Evolutionary conservation across 2,888 invertebrate genomes (phyloP).

Genomic region (Ochropleura plecta): DNA sequence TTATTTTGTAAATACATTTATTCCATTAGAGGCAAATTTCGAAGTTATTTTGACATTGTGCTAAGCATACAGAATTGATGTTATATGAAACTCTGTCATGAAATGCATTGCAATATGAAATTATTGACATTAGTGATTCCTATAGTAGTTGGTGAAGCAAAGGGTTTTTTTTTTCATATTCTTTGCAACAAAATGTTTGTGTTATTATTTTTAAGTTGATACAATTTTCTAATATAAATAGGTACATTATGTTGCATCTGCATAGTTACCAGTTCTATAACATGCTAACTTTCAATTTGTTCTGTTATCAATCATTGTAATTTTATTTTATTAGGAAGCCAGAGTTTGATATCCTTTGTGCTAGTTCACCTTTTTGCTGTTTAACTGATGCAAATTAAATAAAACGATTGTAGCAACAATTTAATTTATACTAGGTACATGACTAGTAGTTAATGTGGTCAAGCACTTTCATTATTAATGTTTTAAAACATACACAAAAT

Average conservation of each 20-base stretch:
- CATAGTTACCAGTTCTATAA: slow-evolving; percentile 46
- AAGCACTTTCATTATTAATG: slow-evolving; percentile 29
- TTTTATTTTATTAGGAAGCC: neutral
- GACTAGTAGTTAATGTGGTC: slow-evolving; percentile 26
- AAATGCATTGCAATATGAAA: slow-evolving; percentile 11
- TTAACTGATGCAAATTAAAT: neutral
- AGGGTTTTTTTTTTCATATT: neutral
- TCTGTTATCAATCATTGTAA: neutral
- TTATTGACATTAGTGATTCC: slow-evolving; percentile 21
- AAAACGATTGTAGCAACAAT: slow-evolving; percentile 10
- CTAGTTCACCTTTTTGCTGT: neutral
- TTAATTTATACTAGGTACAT: slow-evolving; percentile 16
- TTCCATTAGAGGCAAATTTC: slow-evolving; percentile 70
- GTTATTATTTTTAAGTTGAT: slow-evolving; percentile 3
- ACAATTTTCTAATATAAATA: neutral
- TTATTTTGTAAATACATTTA: slow-evolving; percentile 87
- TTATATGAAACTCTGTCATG: slow-evolving; percentile 6
- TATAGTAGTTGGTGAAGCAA: neutral
- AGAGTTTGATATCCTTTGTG: slow-evolving; percentile 19
- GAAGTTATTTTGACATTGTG: slow-evolving; percentile 57
- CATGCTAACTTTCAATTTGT: neutral
- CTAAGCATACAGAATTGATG: slow-evolving; percentile 52
- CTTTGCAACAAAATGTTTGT: neutral
- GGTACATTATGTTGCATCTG: slow-evolving; percentile 12
- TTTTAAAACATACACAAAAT: slow-evolving; percentile 32